These are phyloP conservation scores for Dipus sagitta DNA, from an alignment of 2,797 vertebrate species.

Conservation along the genomic window DNA sequence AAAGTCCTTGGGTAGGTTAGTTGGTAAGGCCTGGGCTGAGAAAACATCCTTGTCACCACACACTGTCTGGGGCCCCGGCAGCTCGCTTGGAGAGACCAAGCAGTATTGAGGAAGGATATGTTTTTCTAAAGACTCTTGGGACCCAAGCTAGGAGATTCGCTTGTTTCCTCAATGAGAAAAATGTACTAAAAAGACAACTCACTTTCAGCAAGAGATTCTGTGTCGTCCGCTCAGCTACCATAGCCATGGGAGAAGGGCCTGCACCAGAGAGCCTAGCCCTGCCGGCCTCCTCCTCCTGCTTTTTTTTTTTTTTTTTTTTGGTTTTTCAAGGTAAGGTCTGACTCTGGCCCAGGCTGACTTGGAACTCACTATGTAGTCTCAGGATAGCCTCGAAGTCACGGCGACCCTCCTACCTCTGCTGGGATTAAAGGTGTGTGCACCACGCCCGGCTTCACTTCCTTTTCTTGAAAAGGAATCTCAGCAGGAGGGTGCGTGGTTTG, in stretches of 20 bases:
- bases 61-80: background rate
- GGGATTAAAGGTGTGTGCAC: no score
- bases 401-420: no score
- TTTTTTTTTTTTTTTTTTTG: no score
- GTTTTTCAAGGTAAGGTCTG: no score
- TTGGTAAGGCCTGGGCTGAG: background rate
- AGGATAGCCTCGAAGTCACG: no score
- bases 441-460: background rate
- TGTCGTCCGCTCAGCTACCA: background rate
- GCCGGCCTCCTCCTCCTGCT: background rate
- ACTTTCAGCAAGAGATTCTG: background rate
- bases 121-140: slow-evolving; percentile 17
- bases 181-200: background rate
- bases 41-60: background rate
- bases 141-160: background rate
- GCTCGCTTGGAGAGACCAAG: background rate
- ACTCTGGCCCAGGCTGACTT: no score
- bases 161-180: slow-evolving; percentile 44
- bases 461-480: background rate
- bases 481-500: background rate
- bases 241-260: background rate
- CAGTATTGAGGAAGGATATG: slow-evolving; percentile 1
- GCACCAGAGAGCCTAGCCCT: no score
- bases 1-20: background rate
- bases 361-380: no score